A percentile compares a stretch with the other conserved stretches of the same genome.
Evolutionary conservation across 1,140 invertebrate species (phyloP).

Genomic region (Cherax quadricarinatus): DNA sequence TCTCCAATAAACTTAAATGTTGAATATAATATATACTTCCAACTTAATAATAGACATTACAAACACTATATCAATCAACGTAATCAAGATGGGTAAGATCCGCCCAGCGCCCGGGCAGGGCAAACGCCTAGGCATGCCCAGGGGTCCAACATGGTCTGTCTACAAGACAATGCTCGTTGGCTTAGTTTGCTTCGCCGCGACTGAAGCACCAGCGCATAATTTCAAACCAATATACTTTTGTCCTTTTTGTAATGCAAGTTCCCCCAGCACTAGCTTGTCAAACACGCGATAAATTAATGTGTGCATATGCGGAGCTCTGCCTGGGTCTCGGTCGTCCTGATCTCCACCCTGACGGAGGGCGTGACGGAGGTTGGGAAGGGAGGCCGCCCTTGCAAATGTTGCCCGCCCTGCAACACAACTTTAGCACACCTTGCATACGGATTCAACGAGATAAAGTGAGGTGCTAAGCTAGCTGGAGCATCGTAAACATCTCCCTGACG

Average conservation of each 20-base stretch:
- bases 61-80: conserved; percentile 50
- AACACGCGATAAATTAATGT: conserved; percentile 19
- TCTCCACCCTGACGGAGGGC: conserved; percentile 8
- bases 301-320: not conserved
- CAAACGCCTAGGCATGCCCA: too few relatives aligned
- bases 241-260: conserved; percentile 30
- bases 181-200: too few relatives aligned
- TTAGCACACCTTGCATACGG: not conserved
- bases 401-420: not conserved
- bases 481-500: not conserved
- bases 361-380: not conserved
- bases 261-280: conserved; percentile 16
- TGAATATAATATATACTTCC: conserved; percentile 43
- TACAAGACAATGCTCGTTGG: too few relatives aligned
- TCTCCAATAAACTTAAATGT: conserved; percentile 41
- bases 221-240: conserved; percentile 43
- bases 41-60: conserved; percentile 50
- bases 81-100: conserved; percentile 43
- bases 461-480: not conserved
- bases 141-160: too few relatives aligned
- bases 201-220: conserved; percentile 20
- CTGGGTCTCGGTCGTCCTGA: not conserved
- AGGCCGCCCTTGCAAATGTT: not conserved
- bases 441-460: not conserved
- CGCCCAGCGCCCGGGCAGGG: not conserved